Conservation (phyloP, 2,888 invertebrate genomes). For the Troilus luridus region DNA sequence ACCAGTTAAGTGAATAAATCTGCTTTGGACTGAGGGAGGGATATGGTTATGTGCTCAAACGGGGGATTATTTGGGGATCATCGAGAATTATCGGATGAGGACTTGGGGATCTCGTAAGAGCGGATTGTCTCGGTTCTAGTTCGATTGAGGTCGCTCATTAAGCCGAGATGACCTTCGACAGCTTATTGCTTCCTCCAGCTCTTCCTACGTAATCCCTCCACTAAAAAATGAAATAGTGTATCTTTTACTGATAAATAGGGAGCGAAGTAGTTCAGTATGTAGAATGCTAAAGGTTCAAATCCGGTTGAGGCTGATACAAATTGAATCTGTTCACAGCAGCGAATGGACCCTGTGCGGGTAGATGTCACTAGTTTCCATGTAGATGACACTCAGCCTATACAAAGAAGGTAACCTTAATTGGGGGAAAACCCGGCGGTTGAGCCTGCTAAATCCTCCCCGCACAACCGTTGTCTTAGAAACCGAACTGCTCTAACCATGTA, state of each 20-base stretch:
- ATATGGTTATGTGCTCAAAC: background rate
- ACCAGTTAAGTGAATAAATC: background rate
- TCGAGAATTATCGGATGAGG: background rate
- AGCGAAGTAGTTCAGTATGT: no score
- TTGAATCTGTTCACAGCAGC: no score
- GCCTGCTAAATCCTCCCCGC: no score
- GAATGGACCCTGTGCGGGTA: no score
- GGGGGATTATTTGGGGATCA: background rate
- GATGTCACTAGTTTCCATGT: no score
- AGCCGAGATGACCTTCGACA: background rate
- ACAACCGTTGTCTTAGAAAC: no score
- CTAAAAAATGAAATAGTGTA: background rate
- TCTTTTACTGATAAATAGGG: background rate
- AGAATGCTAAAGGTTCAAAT: no score
- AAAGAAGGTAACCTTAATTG: no score
- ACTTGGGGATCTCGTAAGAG: background rate
- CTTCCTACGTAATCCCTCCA: background rate
- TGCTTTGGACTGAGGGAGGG: background rate
- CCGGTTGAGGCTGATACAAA: no score
- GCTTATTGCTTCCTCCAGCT: background rate
- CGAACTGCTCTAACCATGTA: no score
- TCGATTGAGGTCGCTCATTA: conserved; percentile 6
- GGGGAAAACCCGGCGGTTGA: no score
- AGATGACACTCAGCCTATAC: no score
- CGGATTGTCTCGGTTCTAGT: background rate